Base-by-base conservation (phyloP, 2,113 vertebrate species). In the Ochotona curzoniae region DNA sequence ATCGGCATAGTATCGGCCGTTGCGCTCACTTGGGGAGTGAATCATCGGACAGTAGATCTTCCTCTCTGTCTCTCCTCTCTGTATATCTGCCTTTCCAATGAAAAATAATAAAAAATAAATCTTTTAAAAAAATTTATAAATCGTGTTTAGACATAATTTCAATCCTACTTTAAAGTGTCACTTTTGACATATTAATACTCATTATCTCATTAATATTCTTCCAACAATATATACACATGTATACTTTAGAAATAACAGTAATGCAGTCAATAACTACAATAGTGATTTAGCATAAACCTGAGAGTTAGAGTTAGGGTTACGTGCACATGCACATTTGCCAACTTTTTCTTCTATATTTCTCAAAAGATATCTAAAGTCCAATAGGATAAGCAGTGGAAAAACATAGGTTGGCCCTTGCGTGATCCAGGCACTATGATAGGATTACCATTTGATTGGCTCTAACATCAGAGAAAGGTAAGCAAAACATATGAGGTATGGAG, bases 401-500 rank as follows among this genome's bases (percentile, higher is more conserved):
- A 44, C 1, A 13, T n/a, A 67, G 71, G 38, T 63, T 71, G 32
- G 76, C 17, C 5, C 13, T 88, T 2, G 0, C 64, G 4, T 51
- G 60, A 61, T 17, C 14, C 21, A 32, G 44, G 26, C 21, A 49
- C 5, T n/a, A 5, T 54, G 9, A 25, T 15, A 69, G 15, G 8
- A 2, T 18, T 57, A 9, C 30, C 54, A 32, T 21, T 82, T 81
- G 13, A 49, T 74, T 18, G 49, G 28, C 9, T 0, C 44, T 9
- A 63, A 51, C 11, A 21, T 18, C 35, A 17, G 69, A 84, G n/a
- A 23, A 30, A 82, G 14, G 26, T 8, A 30, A 70, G 23, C 13
- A 20, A 47, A 23, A 7, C 0, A 23, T 0, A 0, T 0, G 0
- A 2, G 30, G 11, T 7, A 2, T 5, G 18, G 4, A 21, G 64